Evolutionary conservation across 1,140 invertebrate genomes (phyloP), one percentile per base, ranked within the genome.

Genomic region (Lineus longissimus): DNA sequence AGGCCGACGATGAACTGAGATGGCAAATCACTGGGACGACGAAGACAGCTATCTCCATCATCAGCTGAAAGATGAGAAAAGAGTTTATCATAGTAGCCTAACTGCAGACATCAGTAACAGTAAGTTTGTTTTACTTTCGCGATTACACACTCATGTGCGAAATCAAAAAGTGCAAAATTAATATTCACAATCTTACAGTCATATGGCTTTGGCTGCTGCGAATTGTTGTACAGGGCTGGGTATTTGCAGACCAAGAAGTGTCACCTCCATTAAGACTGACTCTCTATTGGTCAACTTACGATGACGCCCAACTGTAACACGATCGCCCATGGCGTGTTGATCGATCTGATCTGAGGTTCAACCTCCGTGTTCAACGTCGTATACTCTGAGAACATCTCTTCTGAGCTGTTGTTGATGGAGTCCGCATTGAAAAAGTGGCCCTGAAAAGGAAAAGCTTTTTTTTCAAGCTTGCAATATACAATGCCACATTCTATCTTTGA

Each of bases 321-420:
- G 11, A 74, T 70, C 1, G 70, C 65, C 69, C 69, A 73, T 0
- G 65, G 67, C 30, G 68, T 75, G 47, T 68, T 67, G 13, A 76
- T 75, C 43, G 66, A 66, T 58, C 64, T 64, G 27, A 66, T 66
- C 11, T 59, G 61, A 31, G 69, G 67, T 27, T 73, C 71, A 6
- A 66, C 43, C 7, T 65, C 69, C 2, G 69, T 59, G 40, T 66
- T 63, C 6, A 73, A 55, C 17, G 64, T 54, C n/a, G 68, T 65
- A 23, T 66, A 65, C 22, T 74, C 73, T 22, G 66, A 64, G 17
- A 72, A 59, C 11, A 70, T 45, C 4, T 70, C 67, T 29, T 76
- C 74, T 29, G 73, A 72, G 11, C 6, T 19, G 27, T 11, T 57
- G 30, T 29, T 57, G 30, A 57, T 19, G 15, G 30, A 57, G n/a